phyloP scores from a whole-genome alignment of 2,113 vertebrate species.

The Lucifuga dentata region DNA sequence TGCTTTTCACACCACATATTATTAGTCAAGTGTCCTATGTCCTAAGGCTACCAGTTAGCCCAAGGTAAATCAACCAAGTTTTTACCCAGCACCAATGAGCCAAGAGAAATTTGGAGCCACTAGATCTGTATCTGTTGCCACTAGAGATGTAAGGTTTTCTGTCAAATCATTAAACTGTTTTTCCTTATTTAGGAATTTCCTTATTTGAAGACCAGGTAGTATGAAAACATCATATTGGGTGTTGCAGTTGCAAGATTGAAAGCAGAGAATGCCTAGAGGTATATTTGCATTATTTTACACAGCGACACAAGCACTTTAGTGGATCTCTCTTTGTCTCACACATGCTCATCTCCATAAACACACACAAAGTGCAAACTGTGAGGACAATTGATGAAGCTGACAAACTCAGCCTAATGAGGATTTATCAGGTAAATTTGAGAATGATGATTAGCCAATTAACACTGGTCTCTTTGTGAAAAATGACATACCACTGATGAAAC shows the following conservation, averaged over 20 bases:
- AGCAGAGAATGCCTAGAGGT: neutral
- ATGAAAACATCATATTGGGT: neutral
- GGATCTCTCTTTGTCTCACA: constrained; percentile 16
- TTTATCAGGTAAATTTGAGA: constrained; percentile 53
- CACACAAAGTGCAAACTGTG: constrained; percentile 16
- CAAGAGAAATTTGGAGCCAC: constrained; percentile 50
- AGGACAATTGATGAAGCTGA: constrained; percentile 18
- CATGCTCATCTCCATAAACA: constrained; percentile 25
- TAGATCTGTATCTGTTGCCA: constrained; percentile 52
- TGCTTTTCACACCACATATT: constrained; percentile 26
- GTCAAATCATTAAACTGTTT: constrained; percentile 43
- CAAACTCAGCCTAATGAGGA: constrained; percentile 49
- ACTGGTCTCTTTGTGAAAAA: constrained; percentile 41
- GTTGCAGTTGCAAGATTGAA: neutral
- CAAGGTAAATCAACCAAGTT: constrained; percentile 50
- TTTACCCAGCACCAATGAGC: constrained; percentile 62
- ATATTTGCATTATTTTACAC: constrained; percentile 16
- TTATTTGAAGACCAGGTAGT: constrained; percentile 16
- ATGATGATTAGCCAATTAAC: constrained; percentile 59
- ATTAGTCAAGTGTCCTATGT: constrained; percentile 50
- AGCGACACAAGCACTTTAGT: neutral
- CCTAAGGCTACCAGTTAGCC: constrained; percentile 51
- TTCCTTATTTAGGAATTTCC: constrained; percentile 34
- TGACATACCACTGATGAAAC: constrained; percentile 19
- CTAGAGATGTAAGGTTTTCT: constrained; percentile 30